These are phyloP conservation scores for Brachyhypopomus occidentalis DNA, from an alignment of 2,113 vertebrate genomes.

Conservation along the genomic window DNA sequence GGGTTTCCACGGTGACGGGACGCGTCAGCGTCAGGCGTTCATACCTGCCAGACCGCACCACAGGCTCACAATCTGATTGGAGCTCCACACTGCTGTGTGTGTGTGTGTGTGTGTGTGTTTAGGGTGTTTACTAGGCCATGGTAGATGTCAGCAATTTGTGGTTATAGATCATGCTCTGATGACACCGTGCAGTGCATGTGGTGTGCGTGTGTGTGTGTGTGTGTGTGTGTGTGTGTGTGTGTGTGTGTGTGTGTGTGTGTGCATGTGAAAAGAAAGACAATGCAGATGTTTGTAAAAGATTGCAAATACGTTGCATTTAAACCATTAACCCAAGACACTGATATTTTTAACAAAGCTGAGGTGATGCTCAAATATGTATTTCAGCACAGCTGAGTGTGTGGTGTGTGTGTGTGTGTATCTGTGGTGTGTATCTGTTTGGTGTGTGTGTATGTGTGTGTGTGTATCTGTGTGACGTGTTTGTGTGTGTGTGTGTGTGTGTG, in stretches of 20 bases:
- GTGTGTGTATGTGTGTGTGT: too few species aligned
- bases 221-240: conserved; percentile 5
- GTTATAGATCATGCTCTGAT: conserved; percentile 14
- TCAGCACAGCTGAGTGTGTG: too few species aligned
- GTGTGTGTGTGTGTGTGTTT: conserved; percentile 23
- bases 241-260: background rate
- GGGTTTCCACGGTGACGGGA: conserved; percentile 58
- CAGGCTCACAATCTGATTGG: conserved; percentile 44
- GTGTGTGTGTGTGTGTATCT: background rate
- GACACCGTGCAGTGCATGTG: conserved; percentile 7
- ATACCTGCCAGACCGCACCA: conserved; percentile 53
- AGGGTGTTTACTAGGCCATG: conserved; percentile 40
- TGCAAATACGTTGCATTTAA: background rate
- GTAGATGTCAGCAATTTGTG: conserved; percentile 28
- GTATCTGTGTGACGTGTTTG: too few species aligned
- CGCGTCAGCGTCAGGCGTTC: conserved; percentile 54
- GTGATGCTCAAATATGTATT: background rate
- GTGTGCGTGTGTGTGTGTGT: conserved; percentile 18
- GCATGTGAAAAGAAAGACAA: background rate
- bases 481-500: too few species aligned
- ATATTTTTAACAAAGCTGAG: background rate
- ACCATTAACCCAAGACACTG: too few species aligned
- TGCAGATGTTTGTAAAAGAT: conserved; percentile 46
- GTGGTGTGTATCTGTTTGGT: too few species aligned
- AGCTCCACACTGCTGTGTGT: conserved; percentile 38